A percentile compares a stretch with the other conserved stretches of the same genome.
Evolutionary conservation across 2,113 vertebrate genomes (phyloP).

Genomic region (Pseudopodoces humilis): DNA sequence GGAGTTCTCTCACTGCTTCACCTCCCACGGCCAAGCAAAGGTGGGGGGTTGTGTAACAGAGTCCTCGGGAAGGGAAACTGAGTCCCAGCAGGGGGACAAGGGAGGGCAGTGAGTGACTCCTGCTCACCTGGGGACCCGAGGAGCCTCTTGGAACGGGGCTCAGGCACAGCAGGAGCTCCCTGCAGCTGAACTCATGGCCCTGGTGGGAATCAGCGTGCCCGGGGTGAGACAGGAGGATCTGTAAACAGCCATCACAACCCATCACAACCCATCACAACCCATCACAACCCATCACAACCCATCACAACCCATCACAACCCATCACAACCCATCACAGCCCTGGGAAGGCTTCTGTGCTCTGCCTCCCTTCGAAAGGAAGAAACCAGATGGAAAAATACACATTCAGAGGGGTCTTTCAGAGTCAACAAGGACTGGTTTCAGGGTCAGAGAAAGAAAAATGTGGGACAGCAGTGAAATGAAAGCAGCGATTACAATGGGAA

Average conservation of each 20-base stretch:
- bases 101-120: fast-evolving
- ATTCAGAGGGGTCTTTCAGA: not conserved
- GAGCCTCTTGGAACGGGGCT: fast-evolving
- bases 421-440: not conserved
- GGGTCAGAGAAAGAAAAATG: not conserved
- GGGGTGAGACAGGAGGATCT: not conserved
- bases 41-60: not conserved
- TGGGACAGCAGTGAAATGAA: not conserved
- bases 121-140: fast-evolving
- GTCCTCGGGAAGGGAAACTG: not conserved
- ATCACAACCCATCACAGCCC: not conserved
- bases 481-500: not conserved
- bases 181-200: not conserved
- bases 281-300: not conserved
- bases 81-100: not conserved
- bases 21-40: not conserved
- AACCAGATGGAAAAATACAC: not conserved
- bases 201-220: slow-evolving; percentile 40
- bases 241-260: not conserved
- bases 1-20: slow-evolving; percentile 4
- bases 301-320: not conserved
- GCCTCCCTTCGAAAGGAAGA: not conserved
- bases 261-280: not conserved
- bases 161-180: not conserved
- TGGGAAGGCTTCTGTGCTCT: not conserved